Evolutionary conservation across 2,113 vertebrate species (phyloP).

Genomic region (Epinephelus moara): DNA sequence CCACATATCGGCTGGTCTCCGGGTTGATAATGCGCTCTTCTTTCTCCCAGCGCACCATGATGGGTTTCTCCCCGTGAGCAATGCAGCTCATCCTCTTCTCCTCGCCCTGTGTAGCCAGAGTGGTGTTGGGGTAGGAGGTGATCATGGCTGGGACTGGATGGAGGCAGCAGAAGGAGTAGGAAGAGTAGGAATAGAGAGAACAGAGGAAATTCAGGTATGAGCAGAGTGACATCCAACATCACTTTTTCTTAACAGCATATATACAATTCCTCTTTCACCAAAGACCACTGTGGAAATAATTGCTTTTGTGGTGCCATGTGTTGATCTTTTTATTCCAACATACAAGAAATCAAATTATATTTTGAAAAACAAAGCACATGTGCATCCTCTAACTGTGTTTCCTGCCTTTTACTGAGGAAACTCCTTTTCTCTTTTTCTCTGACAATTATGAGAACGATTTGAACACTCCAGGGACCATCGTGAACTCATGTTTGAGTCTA

Average conservation of each 20-base stretch:
- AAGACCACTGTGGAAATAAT: slow-evolving; percentile 2
- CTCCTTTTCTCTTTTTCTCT: slow-evolving; percentile 28
- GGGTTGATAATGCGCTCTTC: slow-evolving; percentile 98
- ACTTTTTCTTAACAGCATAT: background rate
- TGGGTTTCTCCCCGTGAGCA: slow-evolving; percentile 96
- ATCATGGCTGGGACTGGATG: slow-evolving; percentile 97
- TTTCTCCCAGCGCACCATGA: slow-evolving; percentile 99
- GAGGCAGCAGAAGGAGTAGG: background rate
- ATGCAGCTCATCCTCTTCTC: slow-evolving; percentile 98
- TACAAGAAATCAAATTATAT: background rate
- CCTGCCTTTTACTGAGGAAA: slow-evolving; percentile 41
- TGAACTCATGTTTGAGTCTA: slow-evolving; percentile 57
- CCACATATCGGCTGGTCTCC: slow-evolving; percentile 95
- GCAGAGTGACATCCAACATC: background rate
- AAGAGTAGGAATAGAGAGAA: background rate
- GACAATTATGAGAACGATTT: slow-evolving; percentile 63
- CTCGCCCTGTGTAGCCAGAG: slow-evolving; percentile 96
- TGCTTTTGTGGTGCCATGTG: background rate
- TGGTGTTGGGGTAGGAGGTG: slow-evolving; percentile 98
- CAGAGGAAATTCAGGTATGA: background rate
- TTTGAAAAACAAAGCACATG: slow-evolving; percentile 9
- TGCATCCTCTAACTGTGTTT: slow-evolving; percentile 3
- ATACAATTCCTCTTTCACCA: background rate
- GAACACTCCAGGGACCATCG: slow-evolving; percentile 51
- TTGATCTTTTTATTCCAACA: slow-evolving; percentile 3